Percentiles rank a stretch among this genome's conserved stretches.
Conservation (phyloP, 2,888 invertebrate species). For the Chrysolina oricalcia region DNA sequence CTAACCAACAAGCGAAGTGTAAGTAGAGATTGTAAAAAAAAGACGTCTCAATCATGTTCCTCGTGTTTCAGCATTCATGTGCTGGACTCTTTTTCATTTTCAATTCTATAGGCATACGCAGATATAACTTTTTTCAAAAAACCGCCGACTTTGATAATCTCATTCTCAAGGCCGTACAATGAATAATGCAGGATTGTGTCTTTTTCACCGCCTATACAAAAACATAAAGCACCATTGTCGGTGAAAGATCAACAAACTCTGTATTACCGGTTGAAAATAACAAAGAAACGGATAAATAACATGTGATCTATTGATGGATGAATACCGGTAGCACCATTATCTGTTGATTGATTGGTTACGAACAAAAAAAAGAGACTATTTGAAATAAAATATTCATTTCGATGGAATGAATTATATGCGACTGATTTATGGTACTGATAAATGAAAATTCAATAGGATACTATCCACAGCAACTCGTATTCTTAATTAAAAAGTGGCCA, state of each 20-base stretch:
- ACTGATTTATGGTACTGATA: slow-evolving; percentile 8
- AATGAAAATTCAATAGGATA: slow-evolving; percentile 2
- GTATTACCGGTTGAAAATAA: slow-evolving; percentile 17
- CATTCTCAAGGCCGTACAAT: slow-evolving; percentile 12
- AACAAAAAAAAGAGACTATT: not conserved
- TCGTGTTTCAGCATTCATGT: not conserved
- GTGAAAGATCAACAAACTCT: slow-evolving; percentile 21
- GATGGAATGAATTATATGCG: not conserved
- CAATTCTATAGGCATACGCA: slow-evolving; percentile 6
- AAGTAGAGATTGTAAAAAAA: not conserved
- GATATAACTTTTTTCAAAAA: slow-evolving; percentile 3
- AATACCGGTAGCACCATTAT: slow-evolving; percentile 21
- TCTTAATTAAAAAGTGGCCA: too few species aligned
- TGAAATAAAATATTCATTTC: slow-evolving; percentile 10
- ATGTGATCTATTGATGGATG: slow-evolving; percentile 6
- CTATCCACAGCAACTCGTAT: not conserved
- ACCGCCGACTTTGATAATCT: slow-evolving; percentile 14
- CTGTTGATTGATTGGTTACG: slow-evolving; percentile 1
- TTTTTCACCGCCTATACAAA: slow-evolving; percentile 10
- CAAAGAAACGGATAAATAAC: slow-evolving; percentile 16
- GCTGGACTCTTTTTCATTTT: not conserved
- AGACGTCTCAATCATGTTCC: not conserved
- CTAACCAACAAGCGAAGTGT: not conserved
- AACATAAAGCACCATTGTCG: slow-evolving; percentile 24
- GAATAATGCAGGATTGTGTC: slow-evolving; percentile 9